Evolutionary conservation across 2,888 invertebrate species (phyloP).

Genomic region (Octodonta nipae): DNA sequence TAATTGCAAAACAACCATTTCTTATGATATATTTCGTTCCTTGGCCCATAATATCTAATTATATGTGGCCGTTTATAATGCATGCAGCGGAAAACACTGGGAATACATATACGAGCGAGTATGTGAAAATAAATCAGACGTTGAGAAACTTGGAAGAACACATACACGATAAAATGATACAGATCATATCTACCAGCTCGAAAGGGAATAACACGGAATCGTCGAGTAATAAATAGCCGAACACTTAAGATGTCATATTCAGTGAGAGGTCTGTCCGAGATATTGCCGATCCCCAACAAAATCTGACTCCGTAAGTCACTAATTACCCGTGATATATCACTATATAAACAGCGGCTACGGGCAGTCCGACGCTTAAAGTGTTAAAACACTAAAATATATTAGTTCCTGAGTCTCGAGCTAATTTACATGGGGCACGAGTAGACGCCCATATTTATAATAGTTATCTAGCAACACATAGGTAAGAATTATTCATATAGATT

Average conservation of each 20-base stretch:
- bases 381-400: conserved; percentile 36
- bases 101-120: conserved; percentile 4
- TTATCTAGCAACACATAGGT: conserved; percentile 32
- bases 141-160: conserved; percentile 20
- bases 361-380: conserved; percentile 32
- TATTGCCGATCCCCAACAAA: conserved; percentile 33
- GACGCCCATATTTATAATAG: conserved; percentile 32
- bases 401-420: conserved; percentile 30
- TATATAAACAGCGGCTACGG: conserved; percentile 33
- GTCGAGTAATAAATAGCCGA: conserved; percentile 28
- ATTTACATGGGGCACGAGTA: conserved; percentile 28
- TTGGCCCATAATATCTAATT: no score
- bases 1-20: no score
- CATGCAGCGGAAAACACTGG: not conserved
- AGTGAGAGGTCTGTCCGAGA: conserved; percentile 26
- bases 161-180: conserved; percentile 28
- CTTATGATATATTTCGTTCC: no score
- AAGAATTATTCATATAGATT: conserved; percentile 33
- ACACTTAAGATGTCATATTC: conserved; percentile 30
- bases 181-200: conserved; percentile 27
- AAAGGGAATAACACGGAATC: conserved; percentile 28
- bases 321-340: conserved; percentile 36
- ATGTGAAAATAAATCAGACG: conserved; percentile 23
- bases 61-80: not conserved
- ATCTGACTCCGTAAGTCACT: conserved; percentile 33